phyloP scores from a whole-genome alignment of 2,888 invertebrate genomes.

The Caenorhabditis drosophilae region DNA sequence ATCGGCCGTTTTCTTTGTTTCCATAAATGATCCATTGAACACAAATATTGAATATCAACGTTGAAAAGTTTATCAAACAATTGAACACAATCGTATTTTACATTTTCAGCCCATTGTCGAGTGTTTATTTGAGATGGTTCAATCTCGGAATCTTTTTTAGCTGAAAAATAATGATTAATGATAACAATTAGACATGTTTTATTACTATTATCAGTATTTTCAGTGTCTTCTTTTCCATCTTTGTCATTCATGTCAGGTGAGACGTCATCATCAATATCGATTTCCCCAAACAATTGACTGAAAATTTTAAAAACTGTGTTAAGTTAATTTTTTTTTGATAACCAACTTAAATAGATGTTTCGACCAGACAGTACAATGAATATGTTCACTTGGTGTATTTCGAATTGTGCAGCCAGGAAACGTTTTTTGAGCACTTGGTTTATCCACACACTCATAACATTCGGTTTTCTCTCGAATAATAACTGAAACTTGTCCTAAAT shows the following conservation, averaged over 20 bases:
- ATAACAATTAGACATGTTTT: too few relatives aligned
- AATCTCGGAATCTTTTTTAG: too few relatives aligned
- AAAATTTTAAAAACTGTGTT: conserved; percentile 43
- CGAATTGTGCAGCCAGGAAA: conserved; percentile 98
- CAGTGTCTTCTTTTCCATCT: conserved; percentile 8
- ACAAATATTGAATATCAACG: conserved; percentile 90
- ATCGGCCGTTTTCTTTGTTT: conserved; percentile 81
- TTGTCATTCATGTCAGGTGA: conserved; percentile 93
- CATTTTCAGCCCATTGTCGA: conserved; percentile 84
- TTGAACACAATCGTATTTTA: conserved; percentile 82
- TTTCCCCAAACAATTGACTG: conserved; percentile 94
- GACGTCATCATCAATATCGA: conserved; percentile 94
- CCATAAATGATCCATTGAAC: conserved; percentile 95
- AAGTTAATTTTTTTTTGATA: not conserved
- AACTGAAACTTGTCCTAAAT: conserved; percentile 81
- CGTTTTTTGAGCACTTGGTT: conserved; percentile 78
- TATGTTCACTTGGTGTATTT: conserved; percentile 97
- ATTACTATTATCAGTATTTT: conserved; percentile 6
- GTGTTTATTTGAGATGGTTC: conserved; percentile 75
- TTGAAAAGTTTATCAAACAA: conserved; percentile 90
- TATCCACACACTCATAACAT: conserved; percentile 95
- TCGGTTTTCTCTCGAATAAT: conserved; percentile 82
- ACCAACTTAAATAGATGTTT: conserved; percentile 94
- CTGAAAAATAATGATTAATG: too few relatives aligned
- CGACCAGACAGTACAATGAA: conserved; percentile 99